Conservation (phyloP, 2,888 invertebrate genomes). For the Campaea margaritaria region DNA sequence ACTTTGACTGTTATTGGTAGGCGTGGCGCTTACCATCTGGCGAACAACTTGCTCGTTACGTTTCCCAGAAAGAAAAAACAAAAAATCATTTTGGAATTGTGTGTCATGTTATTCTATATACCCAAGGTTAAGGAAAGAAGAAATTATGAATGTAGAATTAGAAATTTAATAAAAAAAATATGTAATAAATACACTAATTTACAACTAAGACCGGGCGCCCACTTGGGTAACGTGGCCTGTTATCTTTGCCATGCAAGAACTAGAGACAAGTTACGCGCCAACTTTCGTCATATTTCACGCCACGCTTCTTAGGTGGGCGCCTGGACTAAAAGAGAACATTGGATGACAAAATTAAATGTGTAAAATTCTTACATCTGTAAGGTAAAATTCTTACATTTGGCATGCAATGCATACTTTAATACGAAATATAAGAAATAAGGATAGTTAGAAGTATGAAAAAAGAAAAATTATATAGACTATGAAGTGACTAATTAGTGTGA, state of each 20-base stretch:
- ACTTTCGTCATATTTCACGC: no score
- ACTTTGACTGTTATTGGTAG: no score
- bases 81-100: no score
- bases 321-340: slow-evolving; percentile 4
- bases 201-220: not conserved
- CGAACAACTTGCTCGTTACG: no score
- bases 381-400: not conserved
- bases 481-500: not conserved
- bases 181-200: slow-evolving; percentile 26
- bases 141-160: slow-evolving; percentile 24
- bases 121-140: slow-evolving; percentile 25
- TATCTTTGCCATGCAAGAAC: no score
- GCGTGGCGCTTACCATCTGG: no score
- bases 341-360: slow-evolving; percentile 11
- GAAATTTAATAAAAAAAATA: slow-evolving; percentile 26
- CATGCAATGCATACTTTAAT: not conserved
- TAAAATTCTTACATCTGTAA: no score
- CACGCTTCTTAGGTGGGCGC: no score
- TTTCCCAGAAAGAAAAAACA: no score
- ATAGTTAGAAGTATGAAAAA: not conserved
- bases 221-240: no score
- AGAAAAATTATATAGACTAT: not conserved
- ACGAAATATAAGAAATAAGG: not conserved
- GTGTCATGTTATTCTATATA: no score
- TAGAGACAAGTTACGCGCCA: no score